phyloP scores from a whole-genome alignment of 2,888 invertebrate species.

The Lamellibrachia satsuma region DNA sequence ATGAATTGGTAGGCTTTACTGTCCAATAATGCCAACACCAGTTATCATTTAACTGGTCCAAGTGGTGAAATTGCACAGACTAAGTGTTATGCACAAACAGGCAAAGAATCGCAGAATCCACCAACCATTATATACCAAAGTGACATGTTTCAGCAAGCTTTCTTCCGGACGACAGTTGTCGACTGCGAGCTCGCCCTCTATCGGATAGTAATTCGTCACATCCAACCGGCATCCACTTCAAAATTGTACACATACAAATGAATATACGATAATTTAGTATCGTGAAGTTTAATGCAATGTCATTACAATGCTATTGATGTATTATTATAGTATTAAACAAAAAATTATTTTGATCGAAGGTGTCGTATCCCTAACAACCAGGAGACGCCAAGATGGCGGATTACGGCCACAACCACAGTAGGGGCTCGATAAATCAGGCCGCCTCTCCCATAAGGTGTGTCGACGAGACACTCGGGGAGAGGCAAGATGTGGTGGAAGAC shows the following conservation, averaged over 20 bases:
- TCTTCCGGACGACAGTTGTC: background rate
- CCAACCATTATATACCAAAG: background rate
- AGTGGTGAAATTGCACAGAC: background rate
- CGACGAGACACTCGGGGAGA: conserved; percentile 27
- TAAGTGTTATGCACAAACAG: background rate
- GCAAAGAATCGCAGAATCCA: background rate
- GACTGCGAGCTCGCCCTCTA: background rate
- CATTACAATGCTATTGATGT: background rate
- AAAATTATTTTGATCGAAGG: background rate
- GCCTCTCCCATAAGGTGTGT: conserved; percentile 25
- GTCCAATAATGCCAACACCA: background rate
- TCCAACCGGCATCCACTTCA: background rate
- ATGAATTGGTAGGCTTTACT: background rate
- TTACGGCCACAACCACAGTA: background rate
- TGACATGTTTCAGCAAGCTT: conserved; percentile 4
- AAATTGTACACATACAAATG: background rate
- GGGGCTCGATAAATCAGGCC: conserved; percentile 20
- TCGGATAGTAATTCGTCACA: background rate
- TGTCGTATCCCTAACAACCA: background rate
- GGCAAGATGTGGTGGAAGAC: conserved; percentile 10
- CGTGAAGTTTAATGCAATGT: background rate
- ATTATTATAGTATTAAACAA: background rate
- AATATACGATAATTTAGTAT: background rate
- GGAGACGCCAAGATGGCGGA: background rate
- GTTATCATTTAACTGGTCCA: background rate